Percentiles rank a stretch among this genome's conserved stretches.
phyloP scores from a whole-genome alignment of 2,113 vertebrate genomes.

The Hystrix cristata region DNA sequence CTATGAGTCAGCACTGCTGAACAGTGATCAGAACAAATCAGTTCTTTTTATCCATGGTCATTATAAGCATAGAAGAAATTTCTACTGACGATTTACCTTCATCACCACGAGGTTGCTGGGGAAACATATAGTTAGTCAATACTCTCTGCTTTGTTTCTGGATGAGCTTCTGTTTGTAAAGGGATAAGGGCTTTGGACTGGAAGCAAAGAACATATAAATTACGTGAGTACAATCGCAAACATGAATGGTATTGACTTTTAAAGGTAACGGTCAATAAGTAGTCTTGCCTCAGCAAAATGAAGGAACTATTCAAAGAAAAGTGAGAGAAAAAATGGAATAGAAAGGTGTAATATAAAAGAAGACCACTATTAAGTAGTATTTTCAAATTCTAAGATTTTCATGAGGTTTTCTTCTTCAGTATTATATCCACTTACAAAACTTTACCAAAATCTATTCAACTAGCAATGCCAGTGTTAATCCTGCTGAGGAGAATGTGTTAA shows the following conservation, averaged over 20 bases:
- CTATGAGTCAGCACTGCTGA: background rate
- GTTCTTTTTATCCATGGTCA: background rate
- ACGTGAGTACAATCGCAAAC: background rate
- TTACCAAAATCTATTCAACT: conserved; percentile 43
- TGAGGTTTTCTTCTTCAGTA: conserved; percentile 16
- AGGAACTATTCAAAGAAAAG: background rate
- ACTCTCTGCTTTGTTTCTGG: conserved; percentile 99
- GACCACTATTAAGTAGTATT: conserved; percentile 1
- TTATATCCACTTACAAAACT: background rate
- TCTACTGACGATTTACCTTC: conserved; percentile 91
- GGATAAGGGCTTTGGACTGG: conserved; percentile 99
- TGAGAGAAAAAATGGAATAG: background rate
- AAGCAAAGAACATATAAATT: conserved; percentile 45
- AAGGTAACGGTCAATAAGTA: background rate
- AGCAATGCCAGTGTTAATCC: conserved; percentile 48
- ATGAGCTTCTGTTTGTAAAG: conserved; percentile 98
- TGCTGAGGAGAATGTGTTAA: conserved; percentile 31
- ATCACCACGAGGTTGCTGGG: conserved; percentile 97
- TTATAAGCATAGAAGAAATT: background rate
- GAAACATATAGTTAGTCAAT: conserved; percentile 99
- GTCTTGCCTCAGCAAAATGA: background rate
- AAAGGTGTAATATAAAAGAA: background rate
- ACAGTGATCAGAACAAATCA: background rate
- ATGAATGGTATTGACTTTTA: background rate
- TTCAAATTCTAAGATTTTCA: background rate